Conservation (phyloP, 53 echinoderm and acorn worm genomes). For the Astropecten irregularis region DNA sequence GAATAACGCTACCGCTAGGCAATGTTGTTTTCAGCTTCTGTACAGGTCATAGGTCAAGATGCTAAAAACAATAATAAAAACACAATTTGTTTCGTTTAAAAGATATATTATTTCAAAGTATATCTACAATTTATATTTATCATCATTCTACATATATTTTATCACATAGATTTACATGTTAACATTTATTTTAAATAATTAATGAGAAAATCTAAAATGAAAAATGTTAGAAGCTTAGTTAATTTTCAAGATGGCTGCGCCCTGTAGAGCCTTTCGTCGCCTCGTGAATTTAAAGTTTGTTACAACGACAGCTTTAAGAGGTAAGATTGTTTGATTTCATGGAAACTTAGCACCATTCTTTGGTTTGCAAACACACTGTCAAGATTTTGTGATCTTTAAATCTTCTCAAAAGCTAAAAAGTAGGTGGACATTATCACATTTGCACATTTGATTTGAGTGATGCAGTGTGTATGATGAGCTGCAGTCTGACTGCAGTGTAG, state of each 20-base stretch:
- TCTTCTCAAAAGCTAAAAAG: neutral
- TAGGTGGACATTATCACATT: no score
- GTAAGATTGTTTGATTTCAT: neutral
- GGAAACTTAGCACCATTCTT: neutral
- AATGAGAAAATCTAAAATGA: no score
- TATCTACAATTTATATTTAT: no score
- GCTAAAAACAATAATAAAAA: neutral
- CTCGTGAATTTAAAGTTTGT: conserved; percentile 7
- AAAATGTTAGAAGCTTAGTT: no score
- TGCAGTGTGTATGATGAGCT: neutral
- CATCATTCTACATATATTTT: no score
- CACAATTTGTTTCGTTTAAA: neutral
- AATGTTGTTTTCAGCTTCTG: no score
- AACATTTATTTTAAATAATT: no score
- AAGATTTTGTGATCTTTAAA: neutral
- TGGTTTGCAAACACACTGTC: neutral
- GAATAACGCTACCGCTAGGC: neutral
- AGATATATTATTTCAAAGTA: no score
- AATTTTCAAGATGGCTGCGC: conserved; percentile 51
- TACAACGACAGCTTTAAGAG: neutral
- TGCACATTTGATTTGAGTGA: no score
- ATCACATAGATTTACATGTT: no score
- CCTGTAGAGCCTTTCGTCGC: neutral
- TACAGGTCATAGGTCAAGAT: neutral
- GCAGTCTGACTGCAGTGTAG: neutral